phyloP scores from a whole-genome alignment of 1,140 invertebrate species.

The Hylaeus anthracinus region DNA sequence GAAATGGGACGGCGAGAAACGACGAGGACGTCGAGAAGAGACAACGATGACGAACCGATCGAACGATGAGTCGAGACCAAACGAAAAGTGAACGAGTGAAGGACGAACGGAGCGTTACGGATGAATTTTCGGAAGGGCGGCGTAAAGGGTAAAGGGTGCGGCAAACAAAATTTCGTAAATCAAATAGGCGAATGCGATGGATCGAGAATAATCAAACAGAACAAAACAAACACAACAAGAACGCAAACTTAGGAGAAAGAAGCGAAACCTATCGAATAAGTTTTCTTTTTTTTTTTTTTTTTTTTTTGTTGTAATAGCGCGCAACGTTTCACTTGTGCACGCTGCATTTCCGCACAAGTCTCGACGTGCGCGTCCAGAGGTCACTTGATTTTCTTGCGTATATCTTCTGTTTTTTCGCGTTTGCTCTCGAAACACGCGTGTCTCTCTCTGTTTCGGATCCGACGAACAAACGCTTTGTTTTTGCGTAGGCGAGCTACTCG shows the following conservation, averaged over 20 bases:
- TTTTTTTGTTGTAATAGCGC: no score
- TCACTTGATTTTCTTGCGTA: conserved; percentile 72
- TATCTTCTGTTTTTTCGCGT: conserved; percentile 14
- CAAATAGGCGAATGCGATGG: conserved; percentile 79
- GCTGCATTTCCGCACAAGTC: conserved; percentile 34
- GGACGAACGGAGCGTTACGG: conserved; percentile 40
- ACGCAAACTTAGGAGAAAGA: not conserved
- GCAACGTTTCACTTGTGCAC: not conserved
- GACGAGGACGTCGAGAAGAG: conserved; percentile 63
- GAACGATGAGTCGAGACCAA: conserved; percentile 34
- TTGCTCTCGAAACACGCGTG: not conserved
- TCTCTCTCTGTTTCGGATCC: not conserved
- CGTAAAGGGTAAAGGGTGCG: conserved; percentile 77
- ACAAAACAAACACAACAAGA: conserved; percentile 57
- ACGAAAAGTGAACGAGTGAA: conserved; percentile 26
- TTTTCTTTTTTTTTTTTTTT: not conserved
- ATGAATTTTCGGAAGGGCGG: not conserved
- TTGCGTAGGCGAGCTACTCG: not conserved
- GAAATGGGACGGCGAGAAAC: conserved; percentile 72
- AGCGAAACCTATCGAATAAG: no score
- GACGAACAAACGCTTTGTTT: not conserved
- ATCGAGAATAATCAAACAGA: conserved; percentile 70
- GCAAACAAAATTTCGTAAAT: conserved; percentile 84
- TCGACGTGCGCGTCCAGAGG: conserved; percentile 45
- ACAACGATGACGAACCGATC: conserved; percentile 31